phyloP scores from a whole-genome alignment of 1,140 invertebrate species.

The Brachionus manjavacas region DNA sequence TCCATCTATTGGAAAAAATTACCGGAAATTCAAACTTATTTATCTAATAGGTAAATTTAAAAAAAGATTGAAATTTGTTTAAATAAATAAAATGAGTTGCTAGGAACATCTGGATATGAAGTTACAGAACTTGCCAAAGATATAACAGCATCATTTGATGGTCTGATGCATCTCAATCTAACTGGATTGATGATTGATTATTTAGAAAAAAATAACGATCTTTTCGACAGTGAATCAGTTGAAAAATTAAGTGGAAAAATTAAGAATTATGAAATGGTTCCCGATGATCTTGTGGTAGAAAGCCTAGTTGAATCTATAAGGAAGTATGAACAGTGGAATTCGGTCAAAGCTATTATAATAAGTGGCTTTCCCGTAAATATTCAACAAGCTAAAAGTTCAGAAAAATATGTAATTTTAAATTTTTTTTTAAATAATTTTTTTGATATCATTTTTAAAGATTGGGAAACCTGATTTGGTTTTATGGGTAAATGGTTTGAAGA shows the following conservation, averaged over 20 bases:
- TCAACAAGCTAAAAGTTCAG: conserved; percentile 9
- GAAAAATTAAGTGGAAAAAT: not conserved
- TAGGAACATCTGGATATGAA: conserved; percentile 16
- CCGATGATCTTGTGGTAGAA: conserved; percentile 24
- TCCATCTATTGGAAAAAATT: not conserved
- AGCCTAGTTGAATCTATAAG: not conserved
- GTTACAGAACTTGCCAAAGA: not conserved
- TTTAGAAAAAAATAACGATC: not conserved
- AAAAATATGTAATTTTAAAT: not conserved
- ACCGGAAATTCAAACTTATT: conserved; percentile 17
- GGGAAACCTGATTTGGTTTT: not conserved
- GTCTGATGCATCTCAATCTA: conserved; percentile 13
- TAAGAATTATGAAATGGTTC: not conserved
- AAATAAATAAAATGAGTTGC: not conserved
- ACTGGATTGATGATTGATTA: not conserved
- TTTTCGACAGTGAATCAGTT: not conserved
- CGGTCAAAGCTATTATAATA: not conserved
- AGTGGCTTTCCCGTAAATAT: conserved; percentile 10
- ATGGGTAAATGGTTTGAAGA: not conserved
- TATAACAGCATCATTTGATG: not conserved
- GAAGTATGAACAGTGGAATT: not conserved
- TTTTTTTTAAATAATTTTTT: not conserved
- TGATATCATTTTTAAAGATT: not conserved
- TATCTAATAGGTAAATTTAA: not conserved
- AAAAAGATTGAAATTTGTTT: not conserved